These are phyloP conservation scores for Nebria salina DNA, from an alignment of 2,888 invertebrate genomes.

Conservation along the genomic window DNA sequence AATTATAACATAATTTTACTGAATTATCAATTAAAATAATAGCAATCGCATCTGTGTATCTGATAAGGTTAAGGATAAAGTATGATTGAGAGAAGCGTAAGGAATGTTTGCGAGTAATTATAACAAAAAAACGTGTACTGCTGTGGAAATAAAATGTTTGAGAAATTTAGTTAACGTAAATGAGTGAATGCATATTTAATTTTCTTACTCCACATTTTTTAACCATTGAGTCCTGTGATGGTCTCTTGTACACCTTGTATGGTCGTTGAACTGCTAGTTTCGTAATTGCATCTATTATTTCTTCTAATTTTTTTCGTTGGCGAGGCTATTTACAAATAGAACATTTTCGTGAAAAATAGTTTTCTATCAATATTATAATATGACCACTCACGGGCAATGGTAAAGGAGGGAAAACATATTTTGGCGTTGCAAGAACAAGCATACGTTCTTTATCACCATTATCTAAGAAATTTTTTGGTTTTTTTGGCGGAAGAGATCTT, in stretches of 20 bases:
- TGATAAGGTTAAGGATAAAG: too few relatives aligned
- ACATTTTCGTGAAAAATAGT: neutral
- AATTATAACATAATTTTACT: conserved; percentile 30
- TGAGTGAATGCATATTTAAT: too few relatives aligned
- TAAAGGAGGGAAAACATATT: neutral
- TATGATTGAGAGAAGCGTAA: too few relatives aligned
- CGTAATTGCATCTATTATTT: conserved; percentile 6
- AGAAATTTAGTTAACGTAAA: too few relatives aligned
- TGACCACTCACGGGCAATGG: conserved; percentile 10
- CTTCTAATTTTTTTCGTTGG: conserved; percentile 28
- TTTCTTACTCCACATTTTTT: conserved; percentile 45
- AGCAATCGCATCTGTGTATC: too few relatives aligned
- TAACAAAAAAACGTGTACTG: too few relatives aligned
- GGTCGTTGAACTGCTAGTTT: conserved; percentile 2
- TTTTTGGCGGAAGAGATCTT: conserved; percentile 12
- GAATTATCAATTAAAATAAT: neutral
- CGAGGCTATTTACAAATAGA: conserved; percentile 28
- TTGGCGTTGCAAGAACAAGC: neutral
- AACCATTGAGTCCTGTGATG: conserved; percentile 48
- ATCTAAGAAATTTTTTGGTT: conserved; percentile 5
- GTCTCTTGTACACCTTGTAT: conserved; percentile 44
- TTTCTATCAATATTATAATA: too few relatives aligned
- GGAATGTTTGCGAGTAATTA: too few relatives aligned
- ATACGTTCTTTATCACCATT: conserved; percentile 32
- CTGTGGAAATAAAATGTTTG: too few relatives aligned